Base-by-base conservation (phyloP, 2,113 vertebrate species). In the Hassar affinis region DNA sequence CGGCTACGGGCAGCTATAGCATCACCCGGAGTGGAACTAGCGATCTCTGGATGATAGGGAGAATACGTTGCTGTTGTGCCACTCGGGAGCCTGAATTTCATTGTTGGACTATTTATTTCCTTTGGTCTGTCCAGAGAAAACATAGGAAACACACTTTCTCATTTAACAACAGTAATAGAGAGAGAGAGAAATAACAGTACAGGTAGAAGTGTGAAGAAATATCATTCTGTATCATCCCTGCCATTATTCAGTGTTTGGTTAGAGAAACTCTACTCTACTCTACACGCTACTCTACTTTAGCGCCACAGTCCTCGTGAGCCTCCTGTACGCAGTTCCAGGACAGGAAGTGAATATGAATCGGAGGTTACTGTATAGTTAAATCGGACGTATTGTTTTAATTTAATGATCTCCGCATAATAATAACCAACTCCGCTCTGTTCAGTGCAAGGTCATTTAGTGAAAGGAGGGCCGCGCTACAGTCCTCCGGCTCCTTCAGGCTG, bases 301-400 rank as follows among this genome's bases (percentile, higher is more conserved):
- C 80, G 15, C 80, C 61, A 61, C 10, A 6, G 66, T 59, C 66
- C 38, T 85, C 81, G 71, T 66, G 9, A 78, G 64, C 86, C 88
- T 91, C 86, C 89, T 85, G 83, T 90, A 88, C 80, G 61, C 84
- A 80, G 80, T 86, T 88, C 84, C 68, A 86, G 75, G 18, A 72
- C 38, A 84, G 77, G 25, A 89, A 91, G 89, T 91, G 89, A 92
- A 79, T 88, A 89, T 89, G 84, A 89, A 91, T 89, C 86, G 87
- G 89, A 91, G 92, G 95, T 93, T 92, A 92, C 94, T 92, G 91
- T 90, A 89, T 93, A 91, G 94, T 94, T 95, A 93, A 91, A 89
- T 91, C 90, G 90, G 88, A 86, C 87, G 79, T n/a, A n/a, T 87
- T 89, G 90, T 92, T 93, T 91, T 94, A 94, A 95, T 94, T n/a